Base-by-base conservation (phyloP, 2,113 vertebrate species). In the Chaetorhynchus papuensis region DNA sequence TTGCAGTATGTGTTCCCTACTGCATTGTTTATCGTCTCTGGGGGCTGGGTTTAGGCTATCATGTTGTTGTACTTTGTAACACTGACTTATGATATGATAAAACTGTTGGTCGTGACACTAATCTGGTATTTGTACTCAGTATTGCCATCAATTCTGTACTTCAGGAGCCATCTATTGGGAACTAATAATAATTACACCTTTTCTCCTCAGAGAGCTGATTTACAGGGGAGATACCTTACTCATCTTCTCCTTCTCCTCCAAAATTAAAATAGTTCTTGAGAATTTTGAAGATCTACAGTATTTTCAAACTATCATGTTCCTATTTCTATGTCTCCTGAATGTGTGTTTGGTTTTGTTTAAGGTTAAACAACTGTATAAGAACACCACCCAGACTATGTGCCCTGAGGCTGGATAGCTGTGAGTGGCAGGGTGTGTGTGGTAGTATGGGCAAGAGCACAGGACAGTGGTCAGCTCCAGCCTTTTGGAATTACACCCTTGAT, bases 91-190 rank as follows among this genome's bases (percentile, higher is more conserved):
- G 41, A 68, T 76, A 69, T 49, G 87, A 90, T 77, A 70, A 77
- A 90, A 77, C 71, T 83, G 47, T 54, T 83, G 41, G 31, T 61
- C 7, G 11, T 69, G 63, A 83, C 47, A 61, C 35, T 76, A 69
- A 83, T 76, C 41, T 83, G 23, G 41, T 76, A 69, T 83, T 76
- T 69, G 47, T 56, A 69, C 15, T 70, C 49, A 56, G 64, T 11
- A 44, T 28, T 77, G 56, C 49, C 31, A 77, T 42, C 56, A 83
- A 50, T 27, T 69, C 41, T 22, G 64, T 83, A 44, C 64, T 83
- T 77, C 56, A 70, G 64, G 88, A 56, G 88, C 88, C 88, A 90
- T 83, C 88, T 90, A 77, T 90, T 19, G 80, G 87, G 80, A 83
- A 28, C 71, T 77, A 44, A 33, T 83, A 77, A 70, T 83, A 90